Evolutionary conservation across 2,888 invertebrate genomes (phyloP), one percentile per base, ranked within the genome.

Genomic region (Lamellibrachia columna): DNA sequence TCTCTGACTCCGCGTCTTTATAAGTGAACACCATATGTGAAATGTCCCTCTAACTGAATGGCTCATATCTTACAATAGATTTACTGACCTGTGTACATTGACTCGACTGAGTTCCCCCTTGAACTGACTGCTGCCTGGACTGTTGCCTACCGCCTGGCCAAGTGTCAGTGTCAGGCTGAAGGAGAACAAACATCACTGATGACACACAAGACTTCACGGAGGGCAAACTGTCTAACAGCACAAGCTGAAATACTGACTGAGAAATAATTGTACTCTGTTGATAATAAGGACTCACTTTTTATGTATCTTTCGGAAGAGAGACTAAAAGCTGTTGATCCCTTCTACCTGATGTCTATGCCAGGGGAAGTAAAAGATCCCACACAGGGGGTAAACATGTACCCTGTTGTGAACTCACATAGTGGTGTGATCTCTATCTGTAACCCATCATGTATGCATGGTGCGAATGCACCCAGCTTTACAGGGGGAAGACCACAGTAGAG

Each of bases 41-140:
- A 6, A 11, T 15, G 6, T 75, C 15, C 75, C 92, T 93, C 94
- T 28, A 53, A 90, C 90, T 93, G 93, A 94, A 94, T 94, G 28
- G 92, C 92, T 91, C 91, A n/a, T 40, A 94, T 93, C 9, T 91
- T 55, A 9, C 4, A 60, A 11, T 60, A 11, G 22, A 22, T 75
- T 92, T 9, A 90, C 91, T 40, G 58, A 90, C 91, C 94, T 94
- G 93, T 94, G 95, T 9, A 95, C 90, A 92, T 95, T 95, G 15
- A 95, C 93, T 22, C 94, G 94, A 90, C 94, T 94, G 7, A 95
- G 92, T 91, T 95, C 94, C 52, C 95, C 95, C 92, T 93, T 93
- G 93, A 95, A 95, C 91, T 92, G 92, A 90, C 91, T 53, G 52
- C 90, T 90, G 75, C 9, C 92, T 91, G 52, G 52, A 9, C 53